A percentile compares a stretch with the other conserved stretches of the same genome.
Conservation (phyloP, 2,888 invertebrate genomes). For the Cybosia mesomella region DNA sequence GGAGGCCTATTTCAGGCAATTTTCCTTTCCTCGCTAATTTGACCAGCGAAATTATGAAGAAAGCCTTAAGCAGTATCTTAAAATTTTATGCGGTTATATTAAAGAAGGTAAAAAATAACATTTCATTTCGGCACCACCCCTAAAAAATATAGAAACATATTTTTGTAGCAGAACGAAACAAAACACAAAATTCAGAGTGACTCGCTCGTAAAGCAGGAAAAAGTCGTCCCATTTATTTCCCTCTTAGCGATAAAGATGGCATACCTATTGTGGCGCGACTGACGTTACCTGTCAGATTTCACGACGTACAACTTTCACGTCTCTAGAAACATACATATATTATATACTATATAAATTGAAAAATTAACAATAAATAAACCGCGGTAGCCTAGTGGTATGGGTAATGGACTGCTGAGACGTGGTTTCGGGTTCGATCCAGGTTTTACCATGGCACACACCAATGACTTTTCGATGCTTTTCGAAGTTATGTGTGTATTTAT, state of each 20-base stretch:
- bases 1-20: conserved; percentile 10
- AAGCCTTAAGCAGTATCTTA: conserved; percentile 38
- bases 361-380: too few species aligned
- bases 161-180: conserved; percentile 61
- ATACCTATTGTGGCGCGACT: conserved; percentile 68
- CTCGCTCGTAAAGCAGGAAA: conserved; percentile 70
- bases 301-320: conserved; percentile 54
- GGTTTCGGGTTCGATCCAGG: too few species aligned
- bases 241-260: conserved; percentile 75
- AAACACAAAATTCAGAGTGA: conserved; percentile 66
- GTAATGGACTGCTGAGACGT: too few species aligned
- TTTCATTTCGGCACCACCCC: conserved; percentile 43
- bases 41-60: conserved; percentile 40
- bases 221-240: conserved; percentile 79
- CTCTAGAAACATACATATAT: conserved; percentile 37
- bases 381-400: too few species aligned
- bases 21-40: conserved; percentile 33
- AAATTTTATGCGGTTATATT: conserved; percentile 45
- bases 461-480: too few species aligned
- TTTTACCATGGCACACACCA: too few species aligned
- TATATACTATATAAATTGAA: conserved; percentile 54
- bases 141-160: conserved; percentile 49
- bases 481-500: too few species aligned
- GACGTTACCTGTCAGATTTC: conserved; percentile 79
- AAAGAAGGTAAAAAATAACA: conserved; percentile 50